Evolutionary conservation across 2,888 invertebrate species (phyloP).

Genomic region (Pammene fasciana): DNA sequence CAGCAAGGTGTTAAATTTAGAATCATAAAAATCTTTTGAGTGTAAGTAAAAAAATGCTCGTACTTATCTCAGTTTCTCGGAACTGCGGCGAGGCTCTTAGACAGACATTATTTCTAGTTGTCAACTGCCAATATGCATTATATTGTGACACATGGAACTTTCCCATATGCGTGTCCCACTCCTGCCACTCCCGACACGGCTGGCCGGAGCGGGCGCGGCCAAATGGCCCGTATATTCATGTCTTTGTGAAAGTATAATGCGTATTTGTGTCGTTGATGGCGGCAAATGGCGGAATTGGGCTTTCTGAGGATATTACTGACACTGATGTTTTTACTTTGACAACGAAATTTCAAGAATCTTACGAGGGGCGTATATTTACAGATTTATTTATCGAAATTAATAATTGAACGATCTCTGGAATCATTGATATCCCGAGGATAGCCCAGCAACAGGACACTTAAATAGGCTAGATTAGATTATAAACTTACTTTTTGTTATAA

Average conservation of each 20-base stretch:
- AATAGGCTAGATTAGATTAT: no score
- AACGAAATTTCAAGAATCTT: neutral
- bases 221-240: slow-evolving; percentile 14
- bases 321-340: neutral
- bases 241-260: slow-evolving; percentile 24
- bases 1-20: no score
- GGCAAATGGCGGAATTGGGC: neutral
- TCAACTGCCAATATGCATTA: neutral
- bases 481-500: no score
- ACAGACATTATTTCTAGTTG: neutral
- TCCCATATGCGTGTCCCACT: slow-evolving; percentile 16
- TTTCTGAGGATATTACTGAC: neutral
- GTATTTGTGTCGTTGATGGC: slow-evolving; percentile 12
- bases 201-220: slow-evolving; percentile 17
- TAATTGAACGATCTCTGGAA: no score
- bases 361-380: no score
- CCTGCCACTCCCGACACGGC: slow-evolving; percentile 23
- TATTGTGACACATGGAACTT: slow-evolving; percentile 22
- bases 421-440: no score
- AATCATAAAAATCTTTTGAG: no score
- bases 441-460: no score
- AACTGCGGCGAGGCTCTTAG: no score
- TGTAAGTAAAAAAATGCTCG: no score
- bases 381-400: no score
- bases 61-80: no score